These are phyloP conservation scores for Conops quadrifasciatus DNA, from an alignment of 2,888 invertebrate genomes.

Conservation along the genomic window DNA sequence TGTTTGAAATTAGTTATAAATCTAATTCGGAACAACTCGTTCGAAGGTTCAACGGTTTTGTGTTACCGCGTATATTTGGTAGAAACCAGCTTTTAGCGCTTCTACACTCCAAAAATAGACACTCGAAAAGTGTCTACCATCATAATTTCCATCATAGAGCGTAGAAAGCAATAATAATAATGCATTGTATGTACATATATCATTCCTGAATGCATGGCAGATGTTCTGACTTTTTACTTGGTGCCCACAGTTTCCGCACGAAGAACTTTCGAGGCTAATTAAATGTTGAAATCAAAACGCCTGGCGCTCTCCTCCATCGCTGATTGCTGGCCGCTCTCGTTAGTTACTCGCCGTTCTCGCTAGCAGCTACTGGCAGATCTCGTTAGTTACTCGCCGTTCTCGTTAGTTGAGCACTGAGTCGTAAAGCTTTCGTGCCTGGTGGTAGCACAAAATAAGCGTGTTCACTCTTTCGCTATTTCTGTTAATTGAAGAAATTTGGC, in stretches of 20 bases:
- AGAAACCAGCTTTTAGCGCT: too few species aligned
- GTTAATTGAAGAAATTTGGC: too few species aligned
- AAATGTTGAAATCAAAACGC: slow-evolving; percentile 9
- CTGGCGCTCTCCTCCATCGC: background rate
- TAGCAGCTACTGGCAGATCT: background rate
- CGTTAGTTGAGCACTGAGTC: background rate
- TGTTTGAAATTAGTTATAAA: too few species aligned
- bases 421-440: slow-evolving; percentile 24
- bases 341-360: background rate
- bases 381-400: too few species aligned
- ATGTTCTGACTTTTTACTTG: background rate
- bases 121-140: too few species aligned
- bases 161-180: too few species aligned
- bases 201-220: background rate
- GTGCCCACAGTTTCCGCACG: slow-evolving; percentile 26
- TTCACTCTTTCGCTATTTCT: background rate
- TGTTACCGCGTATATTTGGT: too few species aligned
- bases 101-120: too few species aligned
- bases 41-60: too few species aligned
- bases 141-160: too few species aligned
- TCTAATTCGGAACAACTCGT: too few species aligned
- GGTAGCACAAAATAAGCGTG: background rate
- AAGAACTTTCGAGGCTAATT: slow-evolving; percentile 28
- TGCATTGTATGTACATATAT: too few species aligned
- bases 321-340: background rate